Evolutionary conservation across 2,797 vertebrate genomes (phyloP), one percentile per base, ranked within the genome.

Genomic region (Apogon talboti): DNA sequence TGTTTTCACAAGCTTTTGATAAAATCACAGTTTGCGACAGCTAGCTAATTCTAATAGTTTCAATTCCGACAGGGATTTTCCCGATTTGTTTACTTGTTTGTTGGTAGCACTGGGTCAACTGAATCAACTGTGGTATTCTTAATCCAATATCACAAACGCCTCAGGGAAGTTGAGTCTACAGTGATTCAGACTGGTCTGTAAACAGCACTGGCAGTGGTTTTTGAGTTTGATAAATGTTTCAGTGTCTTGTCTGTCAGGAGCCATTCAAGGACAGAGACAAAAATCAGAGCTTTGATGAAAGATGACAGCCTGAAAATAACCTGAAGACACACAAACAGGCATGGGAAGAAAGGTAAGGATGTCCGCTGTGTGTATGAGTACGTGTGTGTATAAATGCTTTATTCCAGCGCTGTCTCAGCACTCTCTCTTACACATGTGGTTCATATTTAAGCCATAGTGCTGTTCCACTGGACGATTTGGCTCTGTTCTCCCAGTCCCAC

Each of bases 51-150:
- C 76, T 89, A 91, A 88, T 84, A 87, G 81, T 89, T 92, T 91
- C 84, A 92, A 90, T 91, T 91, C 90, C 85, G 48, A 76, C 40
- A 85, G 66, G 87, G 86, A 92, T 91, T 92, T 90, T 79, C 76
- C 72, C 47, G 51, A 75, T 87, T 83, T 88, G 73, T 89, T 87
- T 84, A 80, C 85, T 80, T 65, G 75, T 70, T 82, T 76, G 62
- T 70, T 67, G 48, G 77, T 55, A 83, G 73, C 86, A 81, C 68
- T 43, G 65, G 83, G 83, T 88, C 88, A 91, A 82, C 68, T 43
- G 65, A 82, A 82, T 88, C 88, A 91, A 82, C 62, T 47, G 59
- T 43, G 67, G 70, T 18, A 62, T 71, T 86, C 65, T 81, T 64
- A 60, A 72, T 79, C 69, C 67, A 66, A 66, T 40, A 72, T 66